Evolutionary conservation across 2,797 vertebrate species (phyloP), one percentile per base, ranked within the genome.

Genomic region (Brachyalestes nurse): DNA sequence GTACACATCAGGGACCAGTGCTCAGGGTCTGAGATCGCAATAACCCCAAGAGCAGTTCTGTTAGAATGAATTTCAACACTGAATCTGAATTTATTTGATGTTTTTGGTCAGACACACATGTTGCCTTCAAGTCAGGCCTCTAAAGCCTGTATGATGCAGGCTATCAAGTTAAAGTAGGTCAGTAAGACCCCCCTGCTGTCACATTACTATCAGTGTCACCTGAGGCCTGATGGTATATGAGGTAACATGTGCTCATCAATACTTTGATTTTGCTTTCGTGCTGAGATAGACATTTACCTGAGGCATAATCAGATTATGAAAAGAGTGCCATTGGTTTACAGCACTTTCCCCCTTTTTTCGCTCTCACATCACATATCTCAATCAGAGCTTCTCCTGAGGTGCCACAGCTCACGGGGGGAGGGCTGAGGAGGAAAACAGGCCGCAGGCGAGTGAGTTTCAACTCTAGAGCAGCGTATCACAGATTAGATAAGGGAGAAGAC

Each of bases 261-360:
- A 84, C 72, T 80, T 64, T 57, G 53, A 77, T 73, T 65, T 9
- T 28, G 69, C 62, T 60, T 67, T 66, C 78, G 75, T 81, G 82
- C 42, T 71, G 60, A 83, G 72, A 76, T 28, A 71, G 65, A 57
- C 47, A 6, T 34, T 45, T 67, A 64, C 70, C 62, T 77, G 70
- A 78, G 74, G 42, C n/a, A 62, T 84, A 77, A 84, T 84, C 64
- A 40, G 72, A 61, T 84, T 70, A 84, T 70, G 38, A 75, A 67
- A 71, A 10, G 9, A 67, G 69, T 72, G 78, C n/a, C 73, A 77
- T 53, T 64, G 60, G 61, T 42, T 72, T 49, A 61, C 51, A 25
- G 34, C 34, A 47, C 4, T 21, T 21, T 77, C 60, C 74, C 14
- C 60, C 13, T 21, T 49, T 79, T 51, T 79, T 45, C 55, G 40